Evolutionary conservation across 2,888 invertebrate species (phyloP).

Genomic region (Frankliniella fusca): DNA sequence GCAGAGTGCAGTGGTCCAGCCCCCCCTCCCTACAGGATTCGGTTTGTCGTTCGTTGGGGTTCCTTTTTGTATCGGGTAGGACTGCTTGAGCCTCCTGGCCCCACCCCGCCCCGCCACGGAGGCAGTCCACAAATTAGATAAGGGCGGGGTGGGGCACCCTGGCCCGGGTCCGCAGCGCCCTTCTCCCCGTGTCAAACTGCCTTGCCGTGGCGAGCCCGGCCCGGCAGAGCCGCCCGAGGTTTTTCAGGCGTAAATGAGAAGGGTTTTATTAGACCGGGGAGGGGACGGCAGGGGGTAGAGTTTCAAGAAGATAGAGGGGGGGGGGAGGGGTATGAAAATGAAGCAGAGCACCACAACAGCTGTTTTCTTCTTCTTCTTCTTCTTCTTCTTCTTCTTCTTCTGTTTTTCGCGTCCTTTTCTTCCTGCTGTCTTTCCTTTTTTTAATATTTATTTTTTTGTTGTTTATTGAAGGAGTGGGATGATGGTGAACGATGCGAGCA

Average conservation of each 20-base stretch:
- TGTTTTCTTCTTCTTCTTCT: background rate
- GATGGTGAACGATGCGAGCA: background rate
- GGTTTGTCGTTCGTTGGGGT: background rate
- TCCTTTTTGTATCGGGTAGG: background rate
- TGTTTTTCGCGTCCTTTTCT: background rate
- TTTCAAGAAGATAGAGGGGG: no score
- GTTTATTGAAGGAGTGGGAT: conserved; percentile 7
- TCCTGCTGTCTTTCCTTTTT: no score
- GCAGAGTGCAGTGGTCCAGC: no score
- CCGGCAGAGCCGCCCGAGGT: background rate
- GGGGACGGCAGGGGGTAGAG: background rate
- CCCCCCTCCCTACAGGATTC: no score
- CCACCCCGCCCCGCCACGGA: background rate
- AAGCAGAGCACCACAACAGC: conserved; percentile 8
- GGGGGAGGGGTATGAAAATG: conserved; percentile 1
- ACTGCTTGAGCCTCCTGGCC: background rate
- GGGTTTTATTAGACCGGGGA: conserved; percentile 16
- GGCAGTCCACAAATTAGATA: background rate
- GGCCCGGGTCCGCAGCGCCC: background rate
- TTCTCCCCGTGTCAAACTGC: background rate
- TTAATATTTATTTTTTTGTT: background rate
- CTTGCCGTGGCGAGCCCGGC: background rate
- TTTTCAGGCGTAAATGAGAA: conserved; percentile 25
- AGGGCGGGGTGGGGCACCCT: background rate
- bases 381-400: background rate